A percentile compares a stretch with the other conserved stretches of the same genome.
These are phyloP conservation scores for Marcusenius ussheri DNA, from an alignment of 2,113 vertebrate species.

Conservation along the genomic window DNA sequence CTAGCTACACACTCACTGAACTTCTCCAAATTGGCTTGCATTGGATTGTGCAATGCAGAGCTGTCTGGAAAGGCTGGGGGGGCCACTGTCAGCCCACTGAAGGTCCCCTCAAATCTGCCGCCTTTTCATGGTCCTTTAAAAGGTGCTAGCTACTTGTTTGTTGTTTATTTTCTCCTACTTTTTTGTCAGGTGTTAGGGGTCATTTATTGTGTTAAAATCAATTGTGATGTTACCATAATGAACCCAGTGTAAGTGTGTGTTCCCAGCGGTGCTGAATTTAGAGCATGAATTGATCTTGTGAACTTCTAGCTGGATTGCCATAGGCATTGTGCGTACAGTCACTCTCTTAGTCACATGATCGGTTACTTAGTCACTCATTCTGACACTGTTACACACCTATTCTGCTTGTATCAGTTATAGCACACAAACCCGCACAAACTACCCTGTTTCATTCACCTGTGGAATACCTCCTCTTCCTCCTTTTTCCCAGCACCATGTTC, in stretches of 20 bases:
- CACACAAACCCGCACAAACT: background rate
- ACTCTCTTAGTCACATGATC: background rate
- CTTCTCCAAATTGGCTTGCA: background rate
- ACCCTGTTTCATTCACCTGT: background rate
- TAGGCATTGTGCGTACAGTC: background rate
- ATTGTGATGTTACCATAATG: background rate
- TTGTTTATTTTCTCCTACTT: background rate
- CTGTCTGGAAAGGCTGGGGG: background rate
- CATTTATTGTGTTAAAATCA: background rate
- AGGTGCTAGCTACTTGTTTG: background rate
- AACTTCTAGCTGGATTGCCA: background rate
- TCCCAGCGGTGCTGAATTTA: background rate
- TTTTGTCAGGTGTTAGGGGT: background rate
- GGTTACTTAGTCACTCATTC: background rate
- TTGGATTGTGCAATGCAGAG: background rate
- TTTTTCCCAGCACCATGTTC: slow-evolving; percentile 79
- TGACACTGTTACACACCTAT: background rate
- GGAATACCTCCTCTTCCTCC: background rate
- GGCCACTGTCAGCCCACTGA: background rate
- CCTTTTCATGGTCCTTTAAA: background rate
- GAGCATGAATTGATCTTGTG: background rate
- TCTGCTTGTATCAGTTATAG: background rate
- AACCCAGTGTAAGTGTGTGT: background rate
- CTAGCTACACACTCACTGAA: background rate
- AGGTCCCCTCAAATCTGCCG: background rate